A percentile compares a stretch with the other conserved stretches of the same genome.
Conservation (phyloP, 2,888 invertebrate genomes). For the Trichacis sp. region DNA sequence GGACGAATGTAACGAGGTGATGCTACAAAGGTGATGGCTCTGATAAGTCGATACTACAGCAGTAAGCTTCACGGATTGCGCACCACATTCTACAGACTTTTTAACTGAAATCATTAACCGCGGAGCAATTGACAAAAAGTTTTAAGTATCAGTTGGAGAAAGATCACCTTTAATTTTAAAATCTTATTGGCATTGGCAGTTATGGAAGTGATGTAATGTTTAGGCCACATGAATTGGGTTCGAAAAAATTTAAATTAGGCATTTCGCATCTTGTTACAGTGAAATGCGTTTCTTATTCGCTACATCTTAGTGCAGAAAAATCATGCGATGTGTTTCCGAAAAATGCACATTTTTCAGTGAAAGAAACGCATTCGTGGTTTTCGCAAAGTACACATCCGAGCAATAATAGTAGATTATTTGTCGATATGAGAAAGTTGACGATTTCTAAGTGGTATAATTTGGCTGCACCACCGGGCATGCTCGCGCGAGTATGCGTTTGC, state of each 20-base stretch:
- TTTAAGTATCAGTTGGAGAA: slow-evolving; percentile 32
- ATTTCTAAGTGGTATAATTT: no score
- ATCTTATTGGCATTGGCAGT: slow-evolving; percentile 40
- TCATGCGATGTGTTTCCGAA: slow-evolving; percentile 10
- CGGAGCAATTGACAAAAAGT: slow-evolving; percentile 20
- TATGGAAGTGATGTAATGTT: slow-evolving; percentile 33
- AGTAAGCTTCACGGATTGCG: slow-evolving; percentile 22
- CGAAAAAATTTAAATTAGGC: slow-evolving; percentile 3
- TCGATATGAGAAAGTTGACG: no score
- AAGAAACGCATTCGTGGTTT: slow-evolving; percentile 16
- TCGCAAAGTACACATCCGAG: background rate
- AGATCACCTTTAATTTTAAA: slow-evolving; percentile 39
- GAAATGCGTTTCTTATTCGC: slow-evolving; percentile 37
- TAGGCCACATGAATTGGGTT: slow-evolving; percentile 41
- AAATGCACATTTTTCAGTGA: slow-evolving; percentile 12
- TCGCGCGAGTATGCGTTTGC: no score
- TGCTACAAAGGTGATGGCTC: slow-evolving; percentile 34
- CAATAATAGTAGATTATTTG: no score
- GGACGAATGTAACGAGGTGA: slow-evolving; percentile 49
- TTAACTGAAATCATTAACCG: slow-evolving; percentile 38
- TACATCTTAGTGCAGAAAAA: slow-evolving; percentile 32
- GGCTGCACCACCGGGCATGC: no score
- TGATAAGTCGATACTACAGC: slow-evolving; percentile 44
- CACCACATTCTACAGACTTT: slow-evolving; percentile 44
- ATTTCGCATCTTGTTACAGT: slow-evolving; percentile 13